Evolutionary conservation across 1,140 invertebrate genomes (phyloP).

Genomic region (Planococcus citri): DNA sequence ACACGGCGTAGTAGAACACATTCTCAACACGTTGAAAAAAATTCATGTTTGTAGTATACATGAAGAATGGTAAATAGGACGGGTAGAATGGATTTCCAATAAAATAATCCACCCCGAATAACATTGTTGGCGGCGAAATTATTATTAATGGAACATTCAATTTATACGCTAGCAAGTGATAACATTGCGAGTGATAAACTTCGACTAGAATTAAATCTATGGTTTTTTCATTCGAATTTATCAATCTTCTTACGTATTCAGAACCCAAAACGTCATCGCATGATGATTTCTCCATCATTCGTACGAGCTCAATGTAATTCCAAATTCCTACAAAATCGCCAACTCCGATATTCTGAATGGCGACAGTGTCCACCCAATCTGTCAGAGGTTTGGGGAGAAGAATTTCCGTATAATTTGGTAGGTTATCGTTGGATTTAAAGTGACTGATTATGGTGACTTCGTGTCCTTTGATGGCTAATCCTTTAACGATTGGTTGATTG

Average conservation of each 20-base stretch:
- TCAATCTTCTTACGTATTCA: conserved; percentile 14
- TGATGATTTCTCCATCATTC: background rate
- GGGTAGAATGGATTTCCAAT: conserved; percentile 23
- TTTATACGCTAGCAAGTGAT: conserved; percentile 26
- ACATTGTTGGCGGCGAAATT: background rate
- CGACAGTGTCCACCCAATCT: background rate
- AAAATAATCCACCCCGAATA: background rate
- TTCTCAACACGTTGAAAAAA: conserved; percentile 39
- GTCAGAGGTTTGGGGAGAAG: conserved; percentile 1
- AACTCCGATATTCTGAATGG: background rate
- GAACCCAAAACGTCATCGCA: background rate
- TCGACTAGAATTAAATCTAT: conserved; percentile 21
- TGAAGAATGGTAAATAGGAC: conserved; percentile 39
- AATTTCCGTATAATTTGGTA: conserved; percentile 17
- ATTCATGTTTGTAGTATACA: conserved; percentile 37
- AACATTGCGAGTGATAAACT: conserved; percentile 22
- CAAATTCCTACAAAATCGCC: conserved; percentile 16
- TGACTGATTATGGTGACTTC: conserved; percentile 31
- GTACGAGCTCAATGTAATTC: background rate
- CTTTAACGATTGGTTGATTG: conserved; percentile 31
- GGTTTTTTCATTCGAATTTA: background rate
- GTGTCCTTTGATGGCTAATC: conserved; percentile 31
- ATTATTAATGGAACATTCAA: conserved; percentile 22
- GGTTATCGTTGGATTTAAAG: conserved; percentile 27
- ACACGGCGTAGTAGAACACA: background rate